Conservation (phyloP, 2,888 invertebrate species). For the Dryocosmus kuriphilus region DNA sequence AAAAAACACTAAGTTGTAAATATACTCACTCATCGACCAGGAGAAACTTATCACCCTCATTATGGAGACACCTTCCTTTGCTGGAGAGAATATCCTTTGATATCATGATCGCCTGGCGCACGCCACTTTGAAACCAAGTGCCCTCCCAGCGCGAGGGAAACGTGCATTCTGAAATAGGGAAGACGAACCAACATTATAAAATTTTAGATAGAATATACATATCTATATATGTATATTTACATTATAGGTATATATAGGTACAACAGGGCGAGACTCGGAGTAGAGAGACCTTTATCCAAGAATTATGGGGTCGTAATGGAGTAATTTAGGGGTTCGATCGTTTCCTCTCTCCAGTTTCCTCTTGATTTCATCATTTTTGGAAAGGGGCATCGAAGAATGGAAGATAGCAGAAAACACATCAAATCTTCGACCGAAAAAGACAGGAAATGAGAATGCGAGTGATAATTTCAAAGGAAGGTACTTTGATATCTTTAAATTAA, state of each 20-base stretch:
- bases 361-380: conserved; percentile 15
- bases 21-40: conserved; percentile 92
- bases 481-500: conserved; percentile 17
- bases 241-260: neutral
- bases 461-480: conserved; percentile 48
- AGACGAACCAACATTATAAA: conserved; percentile 18
- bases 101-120: conserved; percentile 90
- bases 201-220: neutral
- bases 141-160: conserved; percentile 93
- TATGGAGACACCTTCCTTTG: conserved; percentile 90
- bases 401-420: neutral
- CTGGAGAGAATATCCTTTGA: conserved; percentile 90
- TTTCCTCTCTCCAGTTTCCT: conserved; percentile 19
- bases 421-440: conserved; percentile 43
- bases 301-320: conserved; percentile 35
- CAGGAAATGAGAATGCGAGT: conserved; percentile 49
- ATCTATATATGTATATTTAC: neutral
- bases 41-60: conserved; percentile 92
- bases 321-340: conserved; percentile 28
- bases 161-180: conserved; percentile 82
- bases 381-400: neutral
- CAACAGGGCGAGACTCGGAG: neutral
- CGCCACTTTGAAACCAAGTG: conserved; percentile 94
- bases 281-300: conserved; percentile 16
- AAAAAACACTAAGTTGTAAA: conserved; percentile 25